A percentile compares a stretch with the other conserved stretches of the same genome.
These are phyloP conservation scores for Tapera naevia DNA, from an alignment of 2,797 vertebrate genomes.

Conservation along the genomic window DNA sequence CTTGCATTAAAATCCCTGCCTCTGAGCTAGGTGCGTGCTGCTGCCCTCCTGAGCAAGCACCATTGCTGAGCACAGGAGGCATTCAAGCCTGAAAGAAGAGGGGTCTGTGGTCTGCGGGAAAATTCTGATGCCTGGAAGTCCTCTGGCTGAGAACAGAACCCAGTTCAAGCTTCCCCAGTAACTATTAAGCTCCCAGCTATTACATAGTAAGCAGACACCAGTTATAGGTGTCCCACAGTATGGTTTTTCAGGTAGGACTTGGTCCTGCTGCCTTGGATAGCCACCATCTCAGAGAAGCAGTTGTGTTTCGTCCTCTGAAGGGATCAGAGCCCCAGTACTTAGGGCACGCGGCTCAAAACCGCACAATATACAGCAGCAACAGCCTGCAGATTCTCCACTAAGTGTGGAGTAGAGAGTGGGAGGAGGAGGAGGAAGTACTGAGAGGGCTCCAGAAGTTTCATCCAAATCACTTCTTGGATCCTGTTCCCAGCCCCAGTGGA, in stretches of 20 bases:
- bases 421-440: neutral
- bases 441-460: no score
- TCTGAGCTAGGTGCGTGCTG: fast-evolving
- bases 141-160: neutral
- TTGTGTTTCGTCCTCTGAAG: neutral
- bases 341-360: neutral
- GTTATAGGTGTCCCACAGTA: neutral
- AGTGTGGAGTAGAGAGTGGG: no score
- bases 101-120: neutral
- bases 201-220: fast-evolving
- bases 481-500: neutral
- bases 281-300: neutral
- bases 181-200: neutral
- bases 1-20: neutral
- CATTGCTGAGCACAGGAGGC: neutral
- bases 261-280: neutral
- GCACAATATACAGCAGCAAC: neutral
- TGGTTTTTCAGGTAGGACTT: neutral
- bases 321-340: no score
- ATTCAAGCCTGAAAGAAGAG: fast-evolving
- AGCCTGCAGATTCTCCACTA: neutral
- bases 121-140: neutral
- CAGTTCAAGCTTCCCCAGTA: neutral
- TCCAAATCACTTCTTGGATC: no score
- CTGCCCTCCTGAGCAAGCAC: no score